Evolutionary conservation across 2,888 invertebrate species (phyloP).

Genomic region (Drosophila buzzatii): DNA sequence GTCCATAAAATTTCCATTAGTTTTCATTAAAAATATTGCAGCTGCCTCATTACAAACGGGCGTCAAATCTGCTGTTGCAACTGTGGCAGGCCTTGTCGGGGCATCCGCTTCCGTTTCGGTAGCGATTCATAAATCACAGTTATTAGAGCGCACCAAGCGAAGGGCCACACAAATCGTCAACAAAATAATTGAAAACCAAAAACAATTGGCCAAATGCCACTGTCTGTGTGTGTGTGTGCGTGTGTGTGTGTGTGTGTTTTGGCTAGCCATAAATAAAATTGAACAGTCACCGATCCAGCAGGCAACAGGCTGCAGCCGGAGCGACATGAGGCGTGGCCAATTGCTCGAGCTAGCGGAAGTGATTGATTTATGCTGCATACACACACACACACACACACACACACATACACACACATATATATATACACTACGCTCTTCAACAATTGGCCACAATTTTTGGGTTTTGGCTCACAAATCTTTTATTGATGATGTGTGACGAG

Average conservation of each 20-base stretch:
- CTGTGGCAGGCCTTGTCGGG: slow-evolving; percentile 30
- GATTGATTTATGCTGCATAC: slow-evolving; percentile 70
- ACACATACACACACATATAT: no score
- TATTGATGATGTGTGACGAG: slow-evolving; percentile 77
- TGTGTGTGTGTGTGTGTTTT: slow-evolving; percentile 16
- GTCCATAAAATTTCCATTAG: slow-evolving; percentile 59
- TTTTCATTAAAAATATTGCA: slow-evolving; percentile 55
- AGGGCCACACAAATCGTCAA: slow-evolving; percentile 42
- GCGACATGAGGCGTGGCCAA: slow-evolving; percentile 15
- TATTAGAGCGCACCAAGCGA: slow-evolving; percentile 59
- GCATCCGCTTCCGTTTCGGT: slow-evolving; percentile 45
- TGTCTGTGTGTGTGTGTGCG: slow-evolving; percentile 14
- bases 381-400: neutral
- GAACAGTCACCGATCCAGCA: slow-evolving; percentile 36
- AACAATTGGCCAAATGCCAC: slow-evolving; percentile 40
- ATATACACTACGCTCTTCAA: neutral
- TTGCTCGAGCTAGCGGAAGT: slow-evolving; percentile 70
- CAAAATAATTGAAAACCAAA: slow-evolving; percentile 62
- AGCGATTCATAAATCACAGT: slow-evolving; percentile 67
- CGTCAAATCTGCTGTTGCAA: slow-evolving; percentile 35
- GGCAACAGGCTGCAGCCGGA: slow-evolving; percentile 28
- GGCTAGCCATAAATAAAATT: slow-evolving; percentile 69
- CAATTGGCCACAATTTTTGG: slow-evolving; percentile 67
- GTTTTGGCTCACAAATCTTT: slow-evolving; percentile 63
- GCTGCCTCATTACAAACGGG: slow-evolving; percentile 41